Evolutionary conservation across 2,888 invertebrate species (phyloP).

Genomic region (Eilema griseolum): DNA sequence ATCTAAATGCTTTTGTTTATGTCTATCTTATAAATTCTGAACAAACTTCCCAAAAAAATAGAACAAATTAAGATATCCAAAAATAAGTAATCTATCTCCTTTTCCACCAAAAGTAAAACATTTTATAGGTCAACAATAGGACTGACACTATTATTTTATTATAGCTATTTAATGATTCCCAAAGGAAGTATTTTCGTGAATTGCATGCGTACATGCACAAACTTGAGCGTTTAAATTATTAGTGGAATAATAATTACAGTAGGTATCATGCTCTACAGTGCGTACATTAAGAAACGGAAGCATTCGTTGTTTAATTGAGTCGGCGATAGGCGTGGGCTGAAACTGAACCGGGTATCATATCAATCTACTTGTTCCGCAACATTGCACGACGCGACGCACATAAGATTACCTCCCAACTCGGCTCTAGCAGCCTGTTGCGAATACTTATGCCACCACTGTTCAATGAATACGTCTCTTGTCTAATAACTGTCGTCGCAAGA

Average conservation of each 20-base stretch:
- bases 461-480: slow-evolving; percentile 61
- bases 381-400: slow-evolving; percentile 63
- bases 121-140: too few species aligned
- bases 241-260: background rate
- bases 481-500: slow-evolving; percentile 55
- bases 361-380: slow-evolving; percentile 66
- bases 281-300: slow-evolving; percentile 64
- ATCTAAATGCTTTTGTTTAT: too few species aligned
- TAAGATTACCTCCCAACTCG: slow-evolving; percentile 46
- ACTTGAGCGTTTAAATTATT: background rate
- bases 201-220: background rate
- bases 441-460: slow-evolving; percentile 71
- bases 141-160: background rate
- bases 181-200: too few species aligned
- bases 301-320: slow-evolving; percentile 67
- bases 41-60: background rate
- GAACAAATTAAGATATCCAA: background rate
- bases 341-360: slow-evolving; percentile 52
- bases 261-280: background rate
- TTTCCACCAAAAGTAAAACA: too few species aligned
- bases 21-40: too few species aligned
- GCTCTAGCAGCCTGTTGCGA: slow-evolving; percentile 59
- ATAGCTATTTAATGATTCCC: background rate
- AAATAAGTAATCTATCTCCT: background rate
- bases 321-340: slow-evolving; percentile 68